Evolutionary conservation across 1,140 invertebrate genomes (phyloP), one percentile per base, ranked within the genome.

Genomic region (Bombyx mandarina): DNA sequence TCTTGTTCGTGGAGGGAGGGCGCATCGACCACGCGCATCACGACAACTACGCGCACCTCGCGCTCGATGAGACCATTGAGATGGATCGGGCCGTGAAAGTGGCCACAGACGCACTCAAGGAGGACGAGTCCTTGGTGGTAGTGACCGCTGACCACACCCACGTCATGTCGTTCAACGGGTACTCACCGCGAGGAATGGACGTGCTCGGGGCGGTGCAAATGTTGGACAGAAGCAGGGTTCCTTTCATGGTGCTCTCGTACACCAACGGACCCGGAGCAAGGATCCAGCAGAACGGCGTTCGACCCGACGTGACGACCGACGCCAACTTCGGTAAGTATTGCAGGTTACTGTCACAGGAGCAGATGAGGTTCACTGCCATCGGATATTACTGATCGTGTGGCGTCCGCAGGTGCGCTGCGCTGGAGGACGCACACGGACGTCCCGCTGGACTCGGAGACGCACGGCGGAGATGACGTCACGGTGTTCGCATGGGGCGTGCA

Each of bases 1-100:
- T 98, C 75, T 83, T 98, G 9, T 93, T 97, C 69, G 94, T 97
- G 6, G 96, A 98, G 91, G 95, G 92, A 7, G 93, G 93, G 0
- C 91, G 91, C 57, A 97, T 97, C 43, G 96, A 97, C 74, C 90
- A 93, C 55, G 95, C 92, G 1, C 94, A 97, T 77, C 96, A 97
- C 72, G 82, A 90, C 1, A 94, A 92, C 67, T 88, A 89, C 58
- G 94, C 93, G 1, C 84, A 90, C 54, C 79, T 92, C 43, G 94
- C 95, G 0, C 60, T 82, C 3, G 85, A 91, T 61, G 92, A 93
- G 68, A 91, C 92, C 0, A 77, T 91, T 0, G 90, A 92, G 67
- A 79, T 94, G 58, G 88, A 89, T 3, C 86, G 89, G 58, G 92
- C 92, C 0, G 86, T 93, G 8, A 66, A 75, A 51, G 71, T 62